Conservation (phyloP, 1,140 invertebrate species). For the Heliothis virescens region DNA sequence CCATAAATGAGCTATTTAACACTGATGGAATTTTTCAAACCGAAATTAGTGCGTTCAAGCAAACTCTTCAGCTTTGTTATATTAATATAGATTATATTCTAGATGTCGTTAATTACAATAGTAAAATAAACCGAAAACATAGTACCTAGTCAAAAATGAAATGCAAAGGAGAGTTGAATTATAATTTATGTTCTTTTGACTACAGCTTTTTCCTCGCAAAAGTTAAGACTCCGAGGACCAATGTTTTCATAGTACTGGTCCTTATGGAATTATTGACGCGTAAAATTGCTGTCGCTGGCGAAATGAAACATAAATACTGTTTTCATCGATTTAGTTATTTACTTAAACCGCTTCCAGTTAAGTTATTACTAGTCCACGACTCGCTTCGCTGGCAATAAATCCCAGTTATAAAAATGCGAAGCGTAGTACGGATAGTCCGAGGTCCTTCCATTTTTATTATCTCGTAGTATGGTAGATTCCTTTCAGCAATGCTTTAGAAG, state of each 20-base stretch:
- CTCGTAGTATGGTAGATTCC: slow-evolving; percentile 46
- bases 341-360: slow-evolving; percentile 32
- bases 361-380: slow-evolving; percentile 49
- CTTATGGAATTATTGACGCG: background rate
- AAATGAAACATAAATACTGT: slow-evolving; percentile 4
- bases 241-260: background rate
- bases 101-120: no score
- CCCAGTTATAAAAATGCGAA: slow-evolving; percentile 57
- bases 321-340: slow-evolving; percentile 22
- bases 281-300: background rate
- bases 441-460: slow-evolving; percentile 56
- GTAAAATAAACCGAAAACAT: no score
- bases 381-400: slow-evolving; percentile 60
- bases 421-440: slow-evolving; percentile 47
- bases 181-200: no score
- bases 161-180: no score
- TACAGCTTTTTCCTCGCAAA: no score
- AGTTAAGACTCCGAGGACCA: no score
- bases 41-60: no score
- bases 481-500: slow-evolving; percentile 29
- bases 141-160: no score
- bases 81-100: no score
- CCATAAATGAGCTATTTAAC: no score
- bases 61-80: no score
- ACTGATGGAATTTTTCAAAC: no score